A percentile compares a stretch with the other conserved stretches of the same genome.
phyloP scores from a whole-genome alignment of 2,888 invertebrate genomes.

The Caenorhabditis sp. region DNA sequence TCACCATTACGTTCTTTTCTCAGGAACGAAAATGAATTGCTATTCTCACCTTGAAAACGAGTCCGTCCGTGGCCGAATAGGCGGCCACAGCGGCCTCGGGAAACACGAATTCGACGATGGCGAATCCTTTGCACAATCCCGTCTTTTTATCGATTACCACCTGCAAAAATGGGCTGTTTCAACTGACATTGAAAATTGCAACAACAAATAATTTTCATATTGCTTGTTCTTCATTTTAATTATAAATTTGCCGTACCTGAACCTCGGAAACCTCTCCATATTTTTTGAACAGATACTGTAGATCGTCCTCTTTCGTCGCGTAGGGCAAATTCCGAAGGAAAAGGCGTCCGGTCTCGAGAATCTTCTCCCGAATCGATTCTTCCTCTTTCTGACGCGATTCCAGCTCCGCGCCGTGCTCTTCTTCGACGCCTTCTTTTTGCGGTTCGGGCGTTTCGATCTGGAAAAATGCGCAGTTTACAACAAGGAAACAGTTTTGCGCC shows the following conservation, averaged over 20 bases:
- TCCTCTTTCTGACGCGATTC: conserved; percentile 45
- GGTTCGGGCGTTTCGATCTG: conserved; percentile 44
- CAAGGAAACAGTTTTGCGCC: too few relatives aligned
- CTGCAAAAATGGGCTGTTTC: conserved; percentile 79
- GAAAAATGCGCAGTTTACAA: not conserved
- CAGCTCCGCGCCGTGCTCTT: conserved; percentile 32
- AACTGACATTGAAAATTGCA: not conserved
- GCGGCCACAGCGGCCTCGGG: conserved; percentile 95
- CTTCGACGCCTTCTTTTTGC: conserved; percentile 18
- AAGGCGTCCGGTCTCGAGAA: conserved; percentile 87
- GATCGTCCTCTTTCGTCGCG: conserved; percentile 88
- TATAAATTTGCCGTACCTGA: conserved; percentile 84
- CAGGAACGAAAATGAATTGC: too few relatives aligned
- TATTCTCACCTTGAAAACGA: conserved; percentile 86
- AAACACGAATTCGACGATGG: conserved; percentile 91
- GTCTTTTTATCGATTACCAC: conserved; percentile 89
- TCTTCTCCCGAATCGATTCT: conserved; percentile 63
- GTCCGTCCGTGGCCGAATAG: conserved; percentile 91
- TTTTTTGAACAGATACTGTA: conserved; percentile 86
- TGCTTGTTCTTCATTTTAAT: not conserved
- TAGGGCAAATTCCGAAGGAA: conserved; percentile 93
- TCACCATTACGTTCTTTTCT: too few relatives aligned
- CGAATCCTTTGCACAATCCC: conserved; percentile 92
- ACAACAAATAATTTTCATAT: too few relatives aligned
- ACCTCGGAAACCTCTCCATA: conserved; percentile 81